A percentile compares a stretch with the other conserved stretches of the same genome.
These are phyloP conservation scores for Solen grandis DNA, from an alignment of 1,140 invertebrate species.

Conservation along the genomic window DNA sequence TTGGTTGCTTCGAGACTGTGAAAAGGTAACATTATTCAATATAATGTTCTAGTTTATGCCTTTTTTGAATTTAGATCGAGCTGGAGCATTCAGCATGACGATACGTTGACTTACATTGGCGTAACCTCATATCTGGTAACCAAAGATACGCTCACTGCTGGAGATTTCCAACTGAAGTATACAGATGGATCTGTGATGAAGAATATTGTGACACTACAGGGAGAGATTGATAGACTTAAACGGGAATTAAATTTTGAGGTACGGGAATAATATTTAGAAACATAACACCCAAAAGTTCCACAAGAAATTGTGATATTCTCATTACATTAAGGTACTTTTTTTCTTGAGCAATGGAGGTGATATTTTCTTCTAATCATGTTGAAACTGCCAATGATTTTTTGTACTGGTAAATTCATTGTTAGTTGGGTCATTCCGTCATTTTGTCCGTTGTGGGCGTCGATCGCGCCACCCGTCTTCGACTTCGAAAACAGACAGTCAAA, in stretches of 20 bases:
- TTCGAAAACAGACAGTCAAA: not conserved
- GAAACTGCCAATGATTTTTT: not conserved
- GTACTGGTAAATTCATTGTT: not conserved
- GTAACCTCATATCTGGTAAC: not conserved
- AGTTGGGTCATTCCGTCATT: not conserved
- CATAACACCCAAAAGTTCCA: not conserved
- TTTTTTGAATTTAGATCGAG: conserved; percentile 19
- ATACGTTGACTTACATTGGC: conserved; percentile 26
- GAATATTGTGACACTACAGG: not conserved
- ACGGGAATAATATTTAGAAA: not conserved
- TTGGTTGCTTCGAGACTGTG: not conserved
- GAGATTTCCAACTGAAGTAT: conserved; percentile 14
- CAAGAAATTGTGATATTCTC: not conserved
- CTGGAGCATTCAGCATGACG: conserved; percentile 41
- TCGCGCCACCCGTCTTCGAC: not conserved
- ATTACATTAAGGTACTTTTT: not conserved
- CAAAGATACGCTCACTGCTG: not conserved
- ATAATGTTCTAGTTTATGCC: not conserved
- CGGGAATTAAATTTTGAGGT: conserved; percentile 19
- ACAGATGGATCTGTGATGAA: not conserved
- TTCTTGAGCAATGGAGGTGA: not conserved
- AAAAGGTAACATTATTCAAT: not conserved
- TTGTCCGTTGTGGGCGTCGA: not conserved
- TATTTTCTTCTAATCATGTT: not conserved
- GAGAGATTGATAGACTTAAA: not conserved